Evolutionary conservation across 2,113 vertebrate genomes (phyloP), one percentile per base, ranked within the genome.

Genomic region (Salvator merianae): DNA sequence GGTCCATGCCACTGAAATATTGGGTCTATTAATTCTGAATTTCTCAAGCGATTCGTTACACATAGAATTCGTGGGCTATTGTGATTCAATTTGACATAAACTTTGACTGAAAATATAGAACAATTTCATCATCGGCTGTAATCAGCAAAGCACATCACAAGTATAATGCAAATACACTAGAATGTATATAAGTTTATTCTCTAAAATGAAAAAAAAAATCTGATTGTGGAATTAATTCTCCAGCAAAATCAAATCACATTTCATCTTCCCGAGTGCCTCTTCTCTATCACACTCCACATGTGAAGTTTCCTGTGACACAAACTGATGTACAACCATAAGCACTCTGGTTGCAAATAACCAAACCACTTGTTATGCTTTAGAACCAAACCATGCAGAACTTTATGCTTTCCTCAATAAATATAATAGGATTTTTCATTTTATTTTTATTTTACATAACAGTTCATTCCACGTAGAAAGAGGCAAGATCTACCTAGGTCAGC

Each of bases 1-100:
- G 94, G 95, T 78, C 93, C 93, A 72, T 90, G 87, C 94, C 94
- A 96, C 10, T 91, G 90, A 88, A 94, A 95, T n/a, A 88, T 14
- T 36, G 95, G 94, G 70, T 96, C 95, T 65, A 95, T 76, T 79
- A 95, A 68, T 83, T 96, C 93, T 2, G 78, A 77, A 55, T 95
- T 93, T 55, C 81, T 55, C 40, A 95, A 91, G 4, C 4, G 79
- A 7, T 92, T 88, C 32, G 92, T 93, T n/a, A 91, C 40, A 83
- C 94, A 95, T 3, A 94, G 82, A 88, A 96, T 66, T 50, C 36
- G 91, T 34, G 94, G 94, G 74, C 94, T 95, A 81, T 28, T 91
- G 7, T 94, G 93, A 87, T 93, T 88, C 32, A 94, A 59, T 89
- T 89, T 93, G 77, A 95, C 93, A 68, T 96, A 96, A 10, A 95